Evolutionary conservation across 2,113 vertebrate species (phyloP), one percentile per base, ranked within the genome.

Genomic region (Seriola dumerili): DNA sequence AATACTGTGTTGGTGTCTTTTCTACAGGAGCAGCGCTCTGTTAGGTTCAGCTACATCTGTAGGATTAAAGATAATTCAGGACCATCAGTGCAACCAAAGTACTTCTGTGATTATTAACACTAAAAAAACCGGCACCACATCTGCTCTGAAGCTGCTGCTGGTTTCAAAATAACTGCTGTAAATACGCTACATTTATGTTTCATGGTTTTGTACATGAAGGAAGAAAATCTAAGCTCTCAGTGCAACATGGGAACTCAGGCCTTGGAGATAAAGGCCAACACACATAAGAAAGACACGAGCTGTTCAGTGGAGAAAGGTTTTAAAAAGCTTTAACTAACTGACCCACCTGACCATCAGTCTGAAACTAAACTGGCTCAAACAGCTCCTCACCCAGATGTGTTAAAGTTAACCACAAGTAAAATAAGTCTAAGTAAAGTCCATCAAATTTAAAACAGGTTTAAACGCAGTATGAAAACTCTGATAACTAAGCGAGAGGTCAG

Each of bases 111-210:
- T n/a, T 55, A 8, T 23, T 50, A 50, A n/a, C 52, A 54, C 21
- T n/a, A 54, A 66, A 44, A 3, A 19, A n/a, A 21, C 57, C 25
- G 34, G 21, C 48, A 38, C 5, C 11, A 3, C 0, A 42, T 34
- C 32, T 73, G 52, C 5, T 70, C 38, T 50, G 79, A 34, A 68
- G n/a, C 4, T 40, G 13, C 16, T 68, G 9, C 55, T 46, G 1
- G 2, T 46, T 32, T 59, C 5, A 44, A 48, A 61, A 52, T 0
- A 36, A 19, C 11, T 19, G 34, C 42, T 57, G 34, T 23, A 66
- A 42, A 2, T 8, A 23, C 54, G 61, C 54, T 78, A 55, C 55
- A n/a, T 73, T 73, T 36, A 68, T 16, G 67, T 40, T 59, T 12
- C 16, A 44, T 61, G 44, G n/a, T 62, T 42, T 58, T 58, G 14